Conservation (phyloP, 2,113 vertebrate species). For the Ptilorrhoa leucosticta region DNA sequence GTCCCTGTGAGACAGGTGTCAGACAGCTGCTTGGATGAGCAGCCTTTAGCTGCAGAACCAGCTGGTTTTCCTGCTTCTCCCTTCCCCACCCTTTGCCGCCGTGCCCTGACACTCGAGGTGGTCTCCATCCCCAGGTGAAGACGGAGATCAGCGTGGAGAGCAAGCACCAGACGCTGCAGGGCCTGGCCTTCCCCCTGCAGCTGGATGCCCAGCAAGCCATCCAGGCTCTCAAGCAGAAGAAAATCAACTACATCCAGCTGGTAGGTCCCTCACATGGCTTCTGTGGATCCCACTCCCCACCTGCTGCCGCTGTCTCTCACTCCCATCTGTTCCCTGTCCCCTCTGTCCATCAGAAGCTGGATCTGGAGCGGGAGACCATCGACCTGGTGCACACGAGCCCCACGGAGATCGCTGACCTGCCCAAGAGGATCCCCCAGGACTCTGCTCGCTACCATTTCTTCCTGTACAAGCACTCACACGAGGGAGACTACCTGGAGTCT, state of each 20-base stretch:
- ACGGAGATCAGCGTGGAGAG: slow-evolving; percentile 94
- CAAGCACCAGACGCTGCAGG: slow-evolving; percentile 91
- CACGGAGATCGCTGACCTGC: slow-evolving; percentile 86
- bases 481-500: slow-evolving; percentile 90
- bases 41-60: neutral
- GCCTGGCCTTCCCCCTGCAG: slow-evolving; percentile 92
- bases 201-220: slow-evolving; percentile 88
- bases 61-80: neutral
- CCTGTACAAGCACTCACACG: slow-evolving; percentile 90
- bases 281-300: accelerated
- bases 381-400: slow-evolving; percentile 92
- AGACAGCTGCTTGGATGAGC: neutral
- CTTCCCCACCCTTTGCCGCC: neutral
- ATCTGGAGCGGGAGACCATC: slow-evolving; percentile 90
- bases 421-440: slow-evolving; percentile 87
- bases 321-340: neutral
- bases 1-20: neutral
- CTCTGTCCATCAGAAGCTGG: slow-evolving; percentile 80
- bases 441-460: slow-evolving; percentile 96
- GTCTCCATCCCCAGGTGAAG: slow-evolving; percentile 79
- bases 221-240: slow-evolving; percentile 86
- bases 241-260: slow-evolving; percentile 96
- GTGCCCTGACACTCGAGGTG: neutral
- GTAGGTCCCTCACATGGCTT: slow-evolving; percentile 60
- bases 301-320: neutral